phyloP scores from a whole-genome alignment of 37 sponge, comb jelly and placozoan species.

The Hexactinellida sp. region DNA sequence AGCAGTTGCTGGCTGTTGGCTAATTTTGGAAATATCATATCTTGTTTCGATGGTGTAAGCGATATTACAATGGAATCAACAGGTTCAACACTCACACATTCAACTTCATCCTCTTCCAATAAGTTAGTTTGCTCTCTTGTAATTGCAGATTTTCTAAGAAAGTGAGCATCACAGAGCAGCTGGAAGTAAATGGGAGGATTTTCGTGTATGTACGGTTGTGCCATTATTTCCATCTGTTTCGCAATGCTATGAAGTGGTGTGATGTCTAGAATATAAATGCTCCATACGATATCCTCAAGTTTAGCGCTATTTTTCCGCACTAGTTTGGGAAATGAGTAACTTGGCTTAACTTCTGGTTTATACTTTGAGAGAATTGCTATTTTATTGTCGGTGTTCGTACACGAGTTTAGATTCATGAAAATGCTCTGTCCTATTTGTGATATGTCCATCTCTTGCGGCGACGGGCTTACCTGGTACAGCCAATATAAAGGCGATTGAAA shows the following conservation, averaged over 20 bases:
- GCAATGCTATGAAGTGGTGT: neutral
- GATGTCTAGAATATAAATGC: neutral
- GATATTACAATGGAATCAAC: neutral
- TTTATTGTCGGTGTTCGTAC: neutral
- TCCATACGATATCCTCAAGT: neutral
- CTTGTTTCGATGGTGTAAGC: neutral
- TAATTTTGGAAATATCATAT: neutral
- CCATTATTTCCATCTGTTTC: slow-evolving; percentile 11
- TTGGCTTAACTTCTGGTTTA: neutral
- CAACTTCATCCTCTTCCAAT: neutral
- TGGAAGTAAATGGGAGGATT: slow-evolving; percentile 3
- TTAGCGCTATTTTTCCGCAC: neutral
- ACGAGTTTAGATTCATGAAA: neutral
- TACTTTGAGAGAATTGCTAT: neutral
- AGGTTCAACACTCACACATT: neutral
- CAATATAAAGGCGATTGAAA: neutral
- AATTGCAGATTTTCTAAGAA: neutral
- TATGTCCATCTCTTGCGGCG: neutral
- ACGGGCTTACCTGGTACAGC: neutral
- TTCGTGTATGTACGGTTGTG: slow-evolving; percentile 2
- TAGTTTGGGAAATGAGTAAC: neutral
- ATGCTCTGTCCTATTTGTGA: slow-evolving; percentile 1
- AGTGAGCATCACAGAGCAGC: neutral
- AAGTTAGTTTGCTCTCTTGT: neutral
- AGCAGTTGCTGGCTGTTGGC: neutral